Conservation (phyloP, 2,888 invertebrate species). For the Cerceris rybyensis region DNA sequence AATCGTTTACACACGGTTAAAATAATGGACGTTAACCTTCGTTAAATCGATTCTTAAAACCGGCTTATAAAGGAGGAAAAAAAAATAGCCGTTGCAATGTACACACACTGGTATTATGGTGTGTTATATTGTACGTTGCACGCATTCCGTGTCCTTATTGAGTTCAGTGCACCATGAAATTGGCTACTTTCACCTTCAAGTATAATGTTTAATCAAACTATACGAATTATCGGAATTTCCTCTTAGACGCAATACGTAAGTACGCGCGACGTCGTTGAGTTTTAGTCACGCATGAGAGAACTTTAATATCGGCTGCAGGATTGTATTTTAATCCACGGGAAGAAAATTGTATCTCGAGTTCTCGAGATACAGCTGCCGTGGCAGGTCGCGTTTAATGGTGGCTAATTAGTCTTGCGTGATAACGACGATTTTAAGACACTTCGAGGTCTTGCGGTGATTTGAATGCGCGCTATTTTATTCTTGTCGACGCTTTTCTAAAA, state of each 20-base stretch:
- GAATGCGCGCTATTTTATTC: too few relatives aligned
- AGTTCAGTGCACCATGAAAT: slow-evolving; percentile 66
- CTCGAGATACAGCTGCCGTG: background rate
- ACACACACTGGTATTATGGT: slow-evolving; percentile 13
- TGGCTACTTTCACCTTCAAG: slow-evolving; percentile 64
- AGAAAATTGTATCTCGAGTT: background rate
- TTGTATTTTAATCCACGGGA: slow-evolving; percentile 23
- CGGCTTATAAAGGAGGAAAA: background rate
- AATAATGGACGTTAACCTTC: slow-evolving; percentile 30
- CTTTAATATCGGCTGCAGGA: slow-evolving; percentile 33
- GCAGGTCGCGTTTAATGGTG: background rate
- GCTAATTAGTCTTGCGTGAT: background rate
- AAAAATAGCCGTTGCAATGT: slow-evolving; percentile 4
- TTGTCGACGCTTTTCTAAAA: too few relatives aligned
- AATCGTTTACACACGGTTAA: slow-evolving; percentile 17
- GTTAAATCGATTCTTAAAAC: slow-evolving; percentile 28
- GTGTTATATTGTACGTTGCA: slow-evolving; percentile 20
- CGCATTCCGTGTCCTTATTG: slow-evolving; percentile 59
- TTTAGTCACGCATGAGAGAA: slow-evolving; percentile 43
- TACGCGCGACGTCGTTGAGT: slow-evolving; percentile 22
- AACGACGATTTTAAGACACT: background rate
- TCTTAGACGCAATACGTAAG: slow-evolving; percentile 12
- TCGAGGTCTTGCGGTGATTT: too few relatives aligned
- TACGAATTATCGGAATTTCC: slow-evolving; percentile 59
- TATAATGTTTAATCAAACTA: slow-evolving; percentile 63